Base-by-base conservation (phyloP, 2,888 invertebrate species). In the Watsonalla cultraria region DNA sequence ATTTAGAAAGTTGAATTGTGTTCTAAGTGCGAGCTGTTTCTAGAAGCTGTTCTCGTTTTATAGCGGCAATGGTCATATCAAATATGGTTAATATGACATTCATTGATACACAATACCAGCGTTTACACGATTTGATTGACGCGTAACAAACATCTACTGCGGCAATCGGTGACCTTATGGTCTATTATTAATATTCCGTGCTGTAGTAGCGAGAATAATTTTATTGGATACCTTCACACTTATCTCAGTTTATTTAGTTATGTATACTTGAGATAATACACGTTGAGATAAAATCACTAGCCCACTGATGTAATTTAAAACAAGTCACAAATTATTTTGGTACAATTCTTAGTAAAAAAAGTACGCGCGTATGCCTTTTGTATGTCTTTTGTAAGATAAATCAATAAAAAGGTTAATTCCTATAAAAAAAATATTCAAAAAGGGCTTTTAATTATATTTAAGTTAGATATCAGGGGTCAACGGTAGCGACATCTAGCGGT, bases 401-500 rank as follows among this genome's bases (percentile, higher is more conserved):
- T 24, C 5, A 24, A 14, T 46, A 14, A 2, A 45, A 45, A 50
- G 14, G 15, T 33, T n/a, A 47, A 1, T 24, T 24, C 24, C 24
- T 4, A 24, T 24, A 24, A 24, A 24, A 24, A 24, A 24, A 24
- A 24, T 24, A 24, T 24, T 2, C 24, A 24, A 24, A 24, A 24
- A 24, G 24, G 24, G 24, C 24, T 24, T 24, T 24, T 4, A 24
- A 24, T 24, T 2, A 1, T 1, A 51, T 45, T 13, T 9, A 11
- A 52, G 24, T 42, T 42, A 24, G n/a, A 6, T 47, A n/a, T 0
- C 34, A 67, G 73, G 70, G 62, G 58, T 58, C 55, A 56, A 52
- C 52, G 60, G 63, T 57, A 65, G 70, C 86, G 90, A 85, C 90
- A 89, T 88, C 90, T 90, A 80, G 72, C 75, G 84, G 70, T 63